Conservation (phyloP, 2,113 vertebrate species). For the Pyrgilauda ruficollis region DNA sequence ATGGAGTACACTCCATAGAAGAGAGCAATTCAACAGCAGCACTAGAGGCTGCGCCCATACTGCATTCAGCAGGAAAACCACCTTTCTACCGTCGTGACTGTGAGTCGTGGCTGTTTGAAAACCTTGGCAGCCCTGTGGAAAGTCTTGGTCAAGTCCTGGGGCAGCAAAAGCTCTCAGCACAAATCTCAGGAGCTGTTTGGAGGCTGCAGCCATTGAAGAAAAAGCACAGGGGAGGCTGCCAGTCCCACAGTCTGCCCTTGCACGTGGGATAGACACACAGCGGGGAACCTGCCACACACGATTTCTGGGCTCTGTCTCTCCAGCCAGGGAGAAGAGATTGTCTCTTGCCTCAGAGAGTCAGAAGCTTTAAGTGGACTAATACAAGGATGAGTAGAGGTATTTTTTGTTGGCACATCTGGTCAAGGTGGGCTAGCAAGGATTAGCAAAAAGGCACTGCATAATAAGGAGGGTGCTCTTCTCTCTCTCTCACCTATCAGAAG, state of each 20-base stretch:
- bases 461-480: neutral
- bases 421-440: neutral
- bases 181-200: neutral
- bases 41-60: neutral
- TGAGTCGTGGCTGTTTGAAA: neutral
- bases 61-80: neutral
- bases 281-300: accelerated
- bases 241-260: neutral
- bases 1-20: neutral
- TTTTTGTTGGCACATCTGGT: neutral
- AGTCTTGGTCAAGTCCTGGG: accelerated
- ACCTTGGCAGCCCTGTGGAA: neutral
- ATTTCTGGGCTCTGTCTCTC: neutral
- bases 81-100: neutral
- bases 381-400: neutral
- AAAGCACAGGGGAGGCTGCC: neutral
- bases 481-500: neutral
- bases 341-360: neutral
- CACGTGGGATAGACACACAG: accelerated
- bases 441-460: neutral
- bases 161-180: neutral
- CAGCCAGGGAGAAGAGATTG: neutral
- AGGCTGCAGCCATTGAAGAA: neutral
- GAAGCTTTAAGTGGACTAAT: neutral
- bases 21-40: neutral